phyloP scores from a whole-genome alignment of 2,888 invertebrate genomes.

The Drosophila maculinotata region DNA sequence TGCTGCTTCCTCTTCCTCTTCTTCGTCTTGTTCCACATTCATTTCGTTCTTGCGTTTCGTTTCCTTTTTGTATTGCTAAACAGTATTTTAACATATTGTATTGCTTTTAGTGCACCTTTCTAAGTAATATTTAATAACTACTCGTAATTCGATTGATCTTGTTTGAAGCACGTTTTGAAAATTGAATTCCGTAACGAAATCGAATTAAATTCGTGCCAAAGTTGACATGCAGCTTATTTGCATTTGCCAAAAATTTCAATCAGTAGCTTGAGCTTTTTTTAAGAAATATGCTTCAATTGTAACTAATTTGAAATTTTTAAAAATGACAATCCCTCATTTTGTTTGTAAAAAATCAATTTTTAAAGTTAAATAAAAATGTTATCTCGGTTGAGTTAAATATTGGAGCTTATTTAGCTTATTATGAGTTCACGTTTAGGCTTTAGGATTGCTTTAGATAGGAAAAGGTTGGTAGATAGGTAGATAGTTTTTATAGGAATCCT shows the following conservation, averaged over 20 bases:
- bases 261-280: neutral
- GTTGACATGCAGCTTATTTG: neutral
- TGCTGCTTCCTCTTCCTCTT: slow-evolving; percentile 23
- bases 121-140: slow-evolving; percentile 25
- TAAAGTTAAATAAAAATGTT: too few relatives aligned
- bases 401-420: too few relatives aligned
- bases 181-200: neutral
- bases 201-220: neutral
- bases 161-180: slow-evolving; percentile 44
- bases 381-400: too few relatives aligned
- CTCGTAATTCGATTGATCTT: slow-evolving; percentile 26
- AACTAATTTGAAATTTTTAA: too few relatives aligned
- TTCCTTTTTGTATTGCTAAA: slow-evolving; percentile 44
- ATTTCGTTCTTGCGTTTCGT: slow-evolving; percentile 9
- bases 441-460: too few relatives aligned
- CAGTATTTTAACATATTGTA: slow-evolving; percentile 32
- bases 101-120: slow-evolving; percentile 70
- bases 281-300: neutral
- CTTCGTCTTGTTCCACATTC: slow-evolving; percentile 15
- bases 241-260: neutral
- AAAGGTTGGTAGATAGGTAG: too few relatives aligned
- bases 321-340: too few relatives aligned
- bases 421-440: too few relatives aligned
- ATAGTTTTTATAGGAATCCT: too few relatives aligned
- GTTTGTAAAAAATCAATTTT: too few relatives aligned